Base-by-base conservation (phyloP, 2,113 vertebrate species). In the Solea senegalensis region DNA sequence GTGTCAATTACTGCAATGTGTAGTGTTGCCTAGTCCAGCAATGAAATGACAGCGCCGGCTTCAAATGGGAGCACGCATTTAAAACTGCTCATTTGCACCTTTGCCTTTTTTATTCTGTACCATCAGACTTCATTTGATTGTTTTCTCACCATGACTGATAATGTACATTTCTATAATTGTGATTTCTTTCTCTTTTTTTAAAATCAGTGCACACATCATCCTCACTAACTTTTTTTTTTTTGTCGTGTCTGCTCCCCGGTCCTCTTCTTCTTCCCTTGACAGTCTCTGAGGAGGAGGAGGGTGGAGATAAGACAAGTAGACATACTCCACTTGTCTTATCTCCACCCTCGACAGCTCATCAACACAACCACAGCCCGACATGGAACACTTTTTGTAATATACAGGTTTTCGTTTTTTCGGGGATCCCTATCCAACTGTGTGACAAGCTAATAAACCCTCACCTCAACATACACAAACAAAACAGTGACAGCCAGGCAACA, bases 401-500 rank as follows among this genome's bases (percentile, higher is more conserved):
- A 52, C 44, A 71, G 10, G 21, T n/a, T 54, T 54, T 21, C 21
- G 21, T 21, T 21, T 21, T 21, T 73, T 21, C 64, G 43, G 39
- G 53, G 43, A 72, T 65, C 52, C 28, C 53, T 48, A 3, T 78
- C 65, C 57, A 59, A 48, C 16, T 52, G 8, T 55, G 50, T 69
- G 56, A 69, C 40, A 59, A 60, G 40, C 60, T 72, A 39, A 34
- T 73, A 49, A 69, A 50, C 64, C 56, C 61, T 81, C 58, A 57
- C 21, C 53, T 45, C 43, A 1, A 60, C 27, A 75, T 61, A 61
- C 59, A 53, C 3, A 65, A 80, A 45, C 76, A 69, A 78, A 82
- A 72, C 82, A 61, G 65, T 41, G 34, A 76, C 49, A 85, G 68
- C 80, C 21, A 59, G 63, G 67, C 73, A 80, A 76, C 80, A 43